Evolutionary conservation across 2,797 vertebrate genomes (phyloP).

Genomic region (Paedocypris micromegethes): DNA sequence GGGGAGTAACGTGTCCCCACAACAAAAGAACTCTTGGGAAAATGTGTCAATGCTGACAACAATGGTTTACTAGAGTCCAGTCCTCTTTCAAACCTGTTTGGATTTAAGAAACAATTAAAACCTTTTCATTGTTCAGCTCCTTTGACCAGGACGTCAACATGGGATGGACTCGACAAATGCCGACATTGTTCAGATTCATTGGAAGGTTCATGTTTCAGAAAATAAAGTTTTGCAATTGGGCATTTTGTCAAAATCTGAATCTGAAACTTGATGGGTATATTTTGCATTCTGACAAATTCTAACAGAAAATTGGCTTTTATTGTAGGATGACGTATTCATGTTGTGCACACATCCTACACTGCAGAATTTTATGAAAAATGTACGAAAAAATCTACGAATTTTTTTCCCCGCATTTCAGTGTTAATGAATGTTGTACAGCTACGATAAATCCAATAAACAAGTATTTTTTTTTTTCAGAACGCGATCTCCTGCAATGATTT

Average conservation of each 20-base stretch:
- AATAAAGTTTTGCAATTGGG: not conserved
- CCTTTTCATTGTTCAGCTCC: conserved; percentile 2
- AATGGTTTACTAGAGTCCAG: conserved; percentile 12
- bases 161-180: conserved; percentile 1
- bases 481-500: conserved; percentile 34
- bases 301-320: too few species aligned
- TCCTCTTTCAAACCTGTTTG: conserved; percentile 7
- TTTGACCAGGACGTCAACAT: conserved; percentile 6
- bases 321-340: too few species aligned
- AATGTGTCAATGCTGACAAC: conserved; percentile 4
- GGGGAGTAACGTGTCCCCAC: conserved; percentile 13
- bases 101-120: not conserved
- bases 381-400: too few species aligned
- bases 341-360: too few species aligned
- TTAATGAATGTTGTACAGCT: conserved; percentile 6
- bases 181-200: not conserved
- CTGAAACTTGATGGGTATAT: too few species aligned
- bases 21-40: conserved; percentile 29
- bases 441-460: conserved; percentile 20
- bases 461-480: conserved; percentile 32
- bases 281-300: too few species aligned
- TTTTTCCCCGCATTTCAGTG: not conserved
- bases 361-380: too few species aligned
- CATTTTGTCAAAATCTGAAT: too few species aligned
- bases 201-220: not conserved